Evolutionary conservation across 2,113 vertebrate genomes (phyloP), one percentile per base, ranked within the genome.

Genomic region (Ciconia maguari): DNA sequence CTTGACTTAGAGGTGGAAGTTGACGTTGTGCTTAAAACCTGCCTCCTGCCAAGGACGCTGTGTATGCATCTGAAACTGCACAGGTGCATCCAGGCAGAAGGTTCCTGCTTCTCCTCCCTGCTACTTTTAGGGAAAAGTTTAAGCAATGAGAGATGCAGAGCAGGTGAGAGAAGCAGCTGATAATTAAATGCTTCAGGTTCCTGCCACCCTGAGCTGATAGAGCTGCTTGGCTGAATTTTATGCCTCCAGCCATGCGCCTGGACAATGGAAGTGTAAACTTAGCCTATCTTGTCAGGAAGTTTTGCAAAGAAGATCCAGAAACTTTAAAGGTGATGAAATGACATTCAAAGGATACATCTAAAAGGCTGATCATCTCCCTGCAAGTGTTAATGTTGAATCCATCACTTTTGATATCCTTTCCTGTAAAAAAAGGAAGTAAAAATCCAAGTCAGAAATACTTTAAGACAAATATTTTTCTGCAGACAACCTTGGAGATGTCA

Each of bases 281-380:
- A 81, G 64, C 32, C n/a, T 75, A 57, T 82, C 49, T 86, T 36
- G 16, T 75, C 80, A 89, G 61, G 70, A 79, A 62, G 52, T 29
- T 94, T 81, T 83, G 64, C 60, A 72, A 65, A 89, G 58, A 36
- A 82, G 42, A 78, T 76, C 15, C 55, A 92, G 66, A 72, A 89
- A 34, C 7, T 72, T 91, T 36, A n/a, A 83, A 79, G 19, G 30
- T 49, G 44, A 49, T 29, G 16, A 93, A 88, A 65, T 78, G 2
- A 62, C 12, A 5, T 72, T 79, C 34, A 84, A 98, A 99, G 98
- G 99, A 99, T 99, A 99, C 99, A 34, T 99, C 99, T 98, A 99
- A 97, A 89, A 99, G 98, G 97, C 99, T 98, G 92, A 99, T 97
- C 98, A 99, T 99, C 69, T 98, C 94, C 49, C 98, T 98, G 97